Conservation (phyloP, 2,113 vertebrate genomes). For the Urocolius indicus region DNA sequence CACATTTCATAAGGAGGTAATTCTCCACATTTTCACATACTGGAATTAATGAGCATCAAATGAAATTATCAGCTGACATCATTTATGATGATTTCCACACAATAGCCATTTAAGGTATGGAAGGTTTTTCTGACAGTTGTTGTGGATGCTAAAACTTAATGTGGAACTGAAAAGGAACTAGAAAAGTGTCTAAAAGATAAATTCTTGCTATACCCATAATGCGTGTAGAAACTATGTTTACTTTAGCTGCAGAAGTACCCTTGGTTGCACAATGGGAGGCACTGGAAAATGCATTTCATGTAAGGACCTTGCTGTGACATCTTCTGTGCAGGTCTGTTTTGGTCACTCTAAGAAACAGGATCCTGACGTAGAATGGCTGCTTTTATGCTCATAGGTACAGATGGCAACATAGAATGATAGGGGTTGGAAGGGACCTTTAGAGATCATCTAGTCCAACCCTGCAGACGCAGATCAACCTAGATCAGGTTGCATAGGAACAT, state of each 20-base stretch:
- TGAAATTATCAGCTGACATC: neutral
- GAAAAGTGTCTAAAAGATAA: neutral
- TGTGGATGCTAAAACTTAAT: neutral
- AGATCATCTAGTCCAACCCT: no score
- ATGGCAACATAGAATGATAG: no score
- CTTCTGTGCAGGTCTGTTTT: neutral
- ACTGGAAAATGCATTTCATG: neutral
- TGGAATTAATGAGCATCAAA: neutral
- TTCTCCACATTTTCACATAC: neutral
- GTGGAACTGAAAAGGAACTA: neutral
- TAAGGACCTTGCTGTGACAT: neutral
- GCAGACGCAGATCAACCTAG: no score
- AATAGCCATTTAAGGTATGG: neutral
- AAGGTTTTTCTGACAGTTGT: neutral
- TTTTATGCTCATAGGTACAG: neutral
- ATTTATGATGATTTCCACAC: neutral
- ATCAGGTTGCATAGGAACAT: no score
- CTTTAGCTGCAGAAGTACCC: neutral
- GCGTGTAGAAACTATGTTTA: neutral
- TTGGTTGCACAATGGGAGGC: fast-evolving
- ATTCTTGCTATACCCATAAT: neutral
- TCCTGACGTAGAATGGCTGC: neutral
- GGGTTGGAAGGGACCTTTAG: no score
- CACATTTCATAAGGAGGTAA: neutral
- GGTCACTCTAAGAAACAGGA: neutral